Conservation (phyloP, 2,888 invertebrate species). For the Notodromas monacha region DNA sequence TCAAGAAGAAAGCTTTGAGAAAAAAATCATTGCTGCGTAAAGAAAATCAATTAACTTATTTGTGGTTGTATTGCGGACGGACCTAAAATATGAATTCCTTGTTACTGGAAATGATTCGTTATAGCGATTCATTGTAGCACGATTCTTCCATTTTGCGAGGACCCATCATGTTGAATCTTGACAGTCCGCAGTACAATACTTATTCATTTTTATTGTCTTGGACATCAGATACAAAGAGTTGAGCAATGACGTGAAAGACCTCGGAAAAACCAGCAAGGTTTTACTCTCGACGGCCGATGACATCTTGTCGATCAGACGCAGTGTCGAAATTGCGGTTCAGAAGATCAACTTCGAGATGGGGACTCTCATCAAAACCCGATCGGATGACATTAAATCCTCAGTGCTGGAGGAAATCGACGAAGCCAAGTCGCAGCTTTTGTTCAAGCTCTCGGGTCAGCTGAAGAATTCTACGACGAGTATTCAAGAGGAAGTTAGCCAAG, state of each 20-base stretch:
- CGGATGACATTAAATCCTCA: conserved; percentile 28
- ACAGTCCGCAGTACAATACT: too few species aligned
- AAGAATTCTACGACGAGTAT: conserved; percentile 39
- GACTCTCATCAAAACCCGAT: conserved; percentile 29
- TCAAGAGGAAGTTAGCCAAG: conserved; percentile 43
- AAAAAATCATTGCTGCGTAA: too few species aligned
- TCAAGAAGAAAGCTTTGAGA: too few species aligned
- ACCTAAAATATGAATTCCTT: too few species aligned
- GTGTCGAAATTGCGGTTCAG: conserved; percentile 49
- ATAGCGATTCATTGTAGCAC: too few species aligned
- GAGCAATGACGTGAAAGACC: conserved; percentile 15
- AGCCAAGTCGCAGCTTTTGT: conserved; percentile 31
- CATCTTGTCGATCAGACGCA: conserved; percentile 44
- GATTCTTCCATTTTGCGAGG: too few species aligned
- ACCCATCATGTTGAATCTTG: too few species aligned
- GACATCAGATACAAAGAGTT: conserved; percentile 11
- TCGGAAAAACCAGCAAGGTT: conserved; percentile 39
- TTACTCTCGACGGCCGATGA: conserved; percentile 50
- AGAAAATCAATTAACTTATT: too few species aligned
- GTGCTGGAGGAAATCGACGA: conserved; percentile 28
- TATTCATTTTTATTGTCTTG: too few species aligned
- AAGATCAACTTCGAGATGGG: conserved; percentile 42
- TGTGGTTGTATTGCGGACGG: too few species aligned
- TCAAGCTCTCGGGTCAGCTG: conserved; percentile 33
- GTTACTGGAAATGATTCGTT: too few species aligned